Percentiles rank a stretch among this genome's conserved stretches.
Evolutionary conservation across 2,888 invertebrate species (phyloP).

Genomic region (Sphaeridia pumilis): DNA sequence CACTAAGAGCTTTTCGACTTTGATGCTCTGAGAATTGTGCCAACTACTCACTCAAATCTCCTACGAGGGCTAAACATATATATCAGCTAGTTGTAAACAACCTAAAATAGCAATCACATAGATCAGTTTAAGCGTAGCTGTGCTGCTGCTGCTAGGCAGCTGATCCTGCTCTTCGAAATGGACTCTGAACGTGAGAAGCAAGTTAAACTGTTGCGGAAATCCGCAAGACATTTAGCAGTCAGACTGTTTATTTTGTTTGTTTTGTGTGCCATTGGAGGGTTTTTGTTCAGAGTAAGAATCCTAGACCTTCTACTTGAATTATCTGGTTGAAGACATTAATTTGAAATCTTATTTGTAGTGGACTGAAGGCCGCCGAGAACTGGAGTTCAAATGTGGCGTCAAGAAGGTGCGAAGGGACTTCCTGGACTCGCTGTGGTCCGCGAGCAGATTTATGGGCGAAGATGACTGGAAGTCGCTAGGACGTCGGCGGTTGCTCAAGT

Average conservation of each 20-base stretch:
- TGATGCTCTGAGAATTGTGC: background rate
- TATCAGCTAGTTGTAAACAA: too few species aligned
- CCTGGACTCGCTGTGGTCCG: slow-evolving; percentile 65
- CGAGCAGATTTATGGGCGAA: slow-evolving; percentile 65
- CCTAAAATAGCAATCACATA: too few species aligned
- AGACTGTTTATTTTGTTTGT: slow-evolving; percentile 30
- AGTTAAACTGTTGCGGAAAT: slow-evolving; percentile 22
- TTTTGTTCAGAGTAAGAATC: slow-evolving; percentile 30
- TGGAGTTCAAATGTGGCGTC: slow-evolving; percentile 75
- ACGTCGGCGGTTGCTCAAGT: slow-evolving; percentile 62
- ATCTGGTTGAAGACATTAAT: background rate
- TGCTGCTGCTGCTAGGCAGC: background rate
- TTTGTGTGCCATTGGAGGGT: slow-evolving; percentile 30
- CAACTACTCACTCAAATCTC: background rate
- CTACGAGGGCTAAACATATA: too few species aligned
- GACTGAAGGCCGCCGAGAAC: slow-evolving; percentile 71
- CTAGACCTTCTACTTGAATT: background rate
- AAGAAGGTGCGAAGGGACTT: slow-evolving; percentile 69
- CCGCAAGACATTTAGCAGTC: slow-evolving; percentile 25
- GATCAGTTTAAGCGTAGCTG: background rate
- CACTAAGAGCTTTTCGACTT: too few species aligned
- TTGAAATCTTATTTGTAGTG: slow-evolving; percentile 19
- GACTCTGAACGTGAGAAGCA: slow-evolving; percentile 17
- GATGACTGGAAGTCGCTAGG: slow-evolving; percentile 85
- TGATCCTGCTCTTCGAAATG: background rate